Evolutionary conservation across 2,113 vertebrate genomes (phyloP), one percentile per base, ranked within the genome.

Genomic region (Macquaria ambigua): DNA sequence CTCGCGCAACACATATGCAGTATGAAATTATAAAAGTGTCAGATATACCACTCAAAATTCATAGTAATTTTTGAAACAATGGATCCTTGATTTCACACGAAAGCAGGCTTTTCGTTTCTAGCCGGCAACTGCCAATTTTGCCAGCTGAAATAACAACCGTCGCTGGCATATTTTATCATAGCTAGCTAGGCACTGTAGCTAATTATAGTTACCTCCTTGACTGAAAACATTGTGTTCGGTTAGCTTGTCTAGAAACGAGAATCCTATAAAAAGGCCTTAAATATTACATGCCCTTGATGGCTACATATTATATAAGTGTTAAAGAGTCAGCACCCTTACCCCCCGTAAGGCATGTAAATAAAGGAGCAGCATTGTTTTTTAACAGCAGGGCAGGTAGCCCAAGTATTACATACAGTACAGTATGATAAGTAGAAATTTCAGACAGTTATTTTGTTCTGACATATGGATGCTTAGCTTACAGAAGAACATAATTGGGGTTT

Each of bases 71-170:
- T 18, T 21, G 2, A 62, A 70, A 52, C 53, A 28, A 34, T 20
- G 14, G 34, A 81, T 46, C 25, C 18, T 46, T 74, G 14, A 66
- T 73, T 67, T 81, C 50, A 34, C n/a, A 34, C 14, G 23, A 59
- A 50, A 50, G 6, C 10, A 11, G 9, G 18, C 1, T 28, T 50
- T 62, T 39, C 0, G 37, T 18, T 50, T 59, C 25, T 39, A 1
- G 10, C 23, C 7, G 6, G 50, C 69, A 55, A 8, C 21, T 12
- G 34, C 1, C 37, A 59, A 4, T 59, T 28, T 28, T 10, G 56
- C n/a, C 1, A 7, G 28, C 46, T 52, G 5, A 34, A 34, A 34
- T 34, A 1, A 23, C 25, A 72, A 46, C 21, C 16, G 23, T n/a
- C 12, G 2, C 21, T 37, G 31, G n/a, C 2, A 21, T 6, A 25